Evolutionary conservation across 2,888 invertebrate species (phyloP).

Genomic region (Platycheirus rosarum): DNA sequence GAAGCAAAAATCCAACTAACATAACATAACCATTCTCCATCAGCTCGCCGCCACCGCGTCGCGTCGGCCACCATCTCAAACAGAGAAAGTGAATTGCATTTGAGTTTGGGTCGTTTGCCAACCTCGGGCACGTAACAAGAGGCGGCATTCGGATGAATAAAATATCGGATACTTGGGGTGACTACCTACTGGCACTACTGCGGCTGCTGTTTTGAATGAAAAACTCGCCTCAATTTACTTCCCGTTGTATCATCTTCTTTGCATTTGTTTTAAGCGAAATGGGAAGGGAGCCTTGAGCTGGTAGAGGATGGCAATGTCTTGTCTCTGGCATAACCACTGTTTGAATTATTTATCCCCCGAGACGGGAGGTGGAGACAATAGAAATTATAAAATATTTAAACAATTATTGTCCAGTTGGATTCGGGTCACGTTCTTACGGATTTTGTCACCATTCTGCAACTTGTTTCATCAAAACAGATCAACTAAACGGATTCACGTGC

Average conservation of each 20-base stretch:
- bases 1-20: slow-evolving; percentile 24
- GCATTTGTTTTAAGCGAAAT: slow-evolving; percentile 59
- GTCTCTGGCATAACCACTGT: slow-evolving; percentile 57
- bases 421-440: slow-evolving; percentile 75
- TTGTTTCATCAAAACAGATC: slow-evolving; percentile 52
- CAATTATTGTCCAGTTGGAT: slow-evolving; percentile 70
- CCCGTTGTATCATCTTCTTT: slow-evolving; percentile 74
- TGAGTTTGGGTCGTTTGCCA: slow-evolving; percentile 71
- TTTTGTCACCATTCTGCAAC: slow-evolving; percentile 69
- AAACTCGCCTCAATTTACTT: slow-evolving; percentile 70
- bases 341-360: slow-evolving; percentile 65
- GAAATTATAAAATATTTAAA: slow-evolving; percentile 73
- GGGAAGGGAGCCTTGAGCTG: background rate
- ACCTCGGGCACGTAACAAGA: slow-evolving; percentile 70
- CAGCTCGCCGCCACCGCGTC: slow-evolving; percentile 11
- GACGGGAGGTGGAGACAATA: slow-evolving; percentile 34
- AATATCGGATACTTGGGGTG: slow-evolving; percentile 70
- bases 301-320: slow-evolving; percentile 53
- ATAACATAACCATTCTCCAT: slow-evolving; percentile 49
- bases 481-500: slow-evolving; percentile 69
- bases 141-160: slow-evolving; percentile 71
- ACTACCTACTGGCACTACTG: slow-evolving; percentile 26
- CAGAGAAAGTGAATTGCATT: slow-evolving; percentile 73
- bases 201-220: slow-evolving; percentile 62
- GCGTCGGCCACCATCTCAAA: slow-evolving; percentile 19